A percentile compares a stretch with the other conserved stretches of the same genome.
phyloP scores from a whole-genome alignment of 2,797 vertebrate species.

The Crax fasciolata region DNA sequence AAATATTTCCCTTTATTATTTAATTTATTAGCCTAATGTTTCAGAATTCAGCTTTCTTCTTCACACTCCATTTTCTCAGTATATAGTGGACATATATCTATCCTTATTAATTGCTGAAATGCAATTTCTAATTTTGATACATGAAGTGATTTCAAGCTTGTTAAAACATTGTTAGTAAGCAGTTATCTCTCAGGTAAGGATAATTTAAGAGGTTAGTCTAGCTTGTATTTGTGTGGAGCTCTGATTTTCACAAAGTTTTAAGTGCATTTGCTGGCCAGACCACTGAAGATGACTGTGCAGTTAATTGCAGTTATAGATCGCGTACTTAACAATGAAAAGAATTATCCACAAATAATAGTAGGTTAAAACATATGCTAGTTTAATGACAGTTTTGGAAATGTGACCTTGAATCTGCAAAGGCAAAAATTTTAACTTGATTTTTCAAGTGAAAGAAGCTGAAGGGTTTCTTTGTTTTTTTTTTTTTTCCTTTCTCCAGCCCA shows the following conservation, averaged over 20 bases:
- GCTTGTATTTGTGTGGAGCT: background rate
- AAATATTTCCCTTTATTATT: constrained; percentile 15
- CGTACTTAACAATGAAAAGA: background rate
- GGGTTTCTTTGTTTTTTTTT: background rate
- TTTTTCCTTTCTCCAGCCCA: rapidly evolving
- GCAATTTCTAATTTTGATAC: constrained; percentile 40
- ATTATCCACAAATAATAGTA: background rate
- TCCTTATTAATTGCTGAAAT: constrained; percentile 21
- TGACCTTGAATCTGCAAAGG: background rate
- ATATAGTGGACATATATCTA: background rate
- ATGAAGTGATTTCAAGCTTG: constrained; percentile 53
- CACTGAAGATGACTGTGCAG: background rate
- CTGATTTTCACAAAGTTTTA: background rate
- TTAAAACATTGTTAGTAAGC: constrained; percentile 38
- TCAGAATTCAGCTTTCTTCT: constrained; percentile 19
- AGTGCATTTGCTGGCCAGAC: background rate
- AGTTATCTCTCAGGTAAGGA: constrained; percentile 28
- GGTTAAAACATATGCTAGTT: background rate
- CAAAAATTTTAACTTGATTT: background rate
- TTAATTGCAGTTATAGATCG: background rate
- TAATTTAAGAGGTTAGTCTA: constrained; percentile 33
- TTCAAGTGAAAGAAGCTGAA: background rate
- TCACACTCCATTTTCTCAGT: background rate
- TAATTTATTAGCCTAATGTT: background rate
- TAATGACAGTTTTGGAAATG: background rate